phyloP scores from a whole-genome alignment of 2,113 vertebrate genomes.

The Panthera leo region DNA sequence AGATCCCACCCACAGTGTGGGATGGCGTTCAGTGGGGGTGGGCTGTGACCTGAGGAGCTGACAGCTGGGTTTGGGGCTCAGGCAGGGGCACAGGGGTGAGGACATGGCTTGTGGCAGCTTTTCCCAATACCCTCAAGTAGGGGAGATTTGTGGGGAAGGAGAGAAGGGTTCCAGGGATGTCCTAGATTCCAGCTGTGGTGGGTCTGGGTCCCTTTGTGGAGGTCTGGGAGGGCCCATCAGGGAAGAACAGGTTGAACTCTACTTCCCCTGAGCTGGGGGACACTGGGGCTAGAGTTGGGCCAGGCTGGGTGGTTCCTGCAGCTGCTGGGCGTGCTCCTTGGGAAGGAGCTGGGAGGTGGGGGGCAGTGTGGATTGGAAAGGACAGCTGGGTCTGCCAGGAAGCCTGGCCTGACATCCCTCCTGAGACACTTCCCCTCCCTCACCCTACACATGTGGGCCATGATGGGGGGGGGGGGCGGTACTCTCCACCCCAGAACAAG shows the following conservation, averaged over 20 bases:
- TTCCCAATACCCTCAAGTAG: not conserved
- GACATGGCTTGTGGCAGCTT: not conserved
- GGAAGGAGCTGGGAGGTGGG: not conserved
- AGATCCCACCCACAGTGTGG: conserved; percentile 67
- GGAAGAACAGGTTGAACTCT: conserved; percentile 64
- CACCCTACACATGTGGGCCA: not conserved
- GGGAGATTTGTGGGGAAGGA: not conserved
- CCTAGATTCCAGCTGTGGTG: conserved; percentile 42
- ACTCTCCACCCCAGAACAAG: not conserved
- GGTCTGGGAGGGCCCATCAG: not conserved
- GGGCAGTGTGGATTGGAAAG: not conserved
- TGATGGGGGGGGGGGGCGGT: not conserved
- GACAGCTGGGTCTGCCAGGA: conserved; percentile 66
- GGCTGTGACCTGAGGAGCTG: conserved; percentile 49
- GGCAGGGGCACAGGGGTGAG: not conserved
- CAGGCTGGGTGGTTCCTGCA: conserved; percentile 57
- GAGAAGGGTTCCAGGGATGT: not conserved
- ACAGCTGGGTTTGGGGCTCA: conserved; percentile 17
- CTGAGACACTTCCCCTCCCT: conserved; percentile 13
- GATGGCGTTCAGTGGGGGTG: not conserved
- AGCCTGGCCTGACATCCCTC: not conserved
- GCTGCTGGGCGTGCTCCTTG: conserved; percentile 71
- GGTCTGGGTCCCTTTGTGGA: conserved; percentile 44
- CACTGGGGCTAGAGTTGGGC: not conserved
- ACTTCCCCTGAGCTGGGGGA: conserved; percentile 54